A percentile compares a stretch with the other conserved stretches of the same genome.
phyloP scores from a whole-genome alignment of 2,888 invertebrate genomes.

The Brachyopa scutellaris region DNA sequence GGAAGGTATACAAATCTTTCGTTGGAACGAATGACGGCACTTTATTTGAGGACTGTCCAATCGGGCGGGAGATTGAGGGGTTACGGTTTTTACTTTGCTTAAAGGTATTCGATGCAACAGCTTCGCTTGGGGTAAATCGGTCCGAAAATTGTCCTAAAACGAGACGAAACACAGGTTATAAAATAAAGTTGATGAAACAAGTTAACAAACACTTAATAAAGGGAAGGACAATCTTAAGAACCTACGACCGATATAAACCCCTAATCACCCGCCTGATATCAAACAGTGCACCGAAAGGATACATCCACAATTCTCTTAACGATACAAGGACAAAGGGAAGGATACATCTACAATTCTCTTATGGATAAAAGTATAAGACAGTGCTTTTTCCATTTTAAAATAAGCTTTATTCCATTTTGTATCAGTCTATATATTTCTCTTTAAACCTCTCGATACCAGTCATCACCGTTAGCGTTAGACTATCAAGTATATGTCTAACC shows the following conservation, averaged over 20 bases:
- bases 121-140: constrained; percentile 80
- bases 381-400: constrained; percentile 6
- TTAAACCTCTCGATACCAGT: constrained; percentile 30
- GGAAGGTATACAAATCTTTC: constrained; percentile 79
- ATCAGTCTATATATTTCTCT: constrained; percentile 39
- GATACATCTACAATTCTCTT: neutral
- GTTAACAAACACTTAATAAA: constrained; percentile 2
- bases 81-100: constrained; percentile 73
- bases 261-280: constrained; percentile 9
- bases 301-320: neutral
- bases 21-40: constrained; percentile 76
- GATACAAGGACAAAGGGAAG: neutral
- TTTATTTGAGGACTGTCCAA: constrained; percentile 73
- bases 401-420: constrained; percentile 25
- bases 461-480: constrained; percentile 35
- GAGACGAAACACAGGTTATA: constrained; percentile 42
- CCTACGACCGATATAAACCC: constrained; percentile 29
- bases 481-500: constrained; percentile 41
- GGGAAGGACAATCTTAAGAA: neutral
- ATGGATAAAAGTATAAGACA: constrained; percentile 20
- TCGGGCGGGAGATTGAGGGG: constrained; percentile 47
- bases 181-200: neutral
- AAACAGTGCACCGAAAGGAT: neutral
- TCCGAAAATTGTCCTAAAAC: constrained; percentile 77
- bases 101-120: constrained; percentile 77